Conservation (phyloP, 2,888 invertebrate genomes). For the Fissipunctia ypsillon region DNA sequence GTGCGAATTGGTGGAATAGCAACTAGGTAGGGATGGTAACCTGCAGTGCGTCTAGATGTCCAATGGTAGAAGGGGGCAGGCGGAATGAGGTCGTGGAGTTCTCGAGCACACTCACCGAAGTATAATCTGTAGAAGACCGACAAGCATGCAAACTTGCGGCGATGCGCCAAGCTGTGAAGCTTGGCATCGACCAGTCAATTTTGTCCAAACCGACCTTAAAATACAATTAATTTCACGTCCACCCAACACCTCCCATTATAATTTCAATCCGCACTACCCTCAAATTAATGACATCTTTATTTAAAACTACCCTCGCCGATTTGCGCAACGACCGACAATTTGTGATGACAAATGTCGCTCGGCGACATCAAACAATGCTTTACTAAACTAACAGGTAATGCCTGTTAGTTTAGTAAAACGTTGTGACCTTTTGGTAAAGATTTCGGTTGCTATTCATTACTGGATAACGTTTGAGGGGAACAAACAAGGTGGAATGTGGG, state of each 20-base stretch:
- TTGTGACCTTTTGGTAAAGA: conserved; percentile 34
- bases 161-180: too few species aligned
- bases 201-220: not conserved
- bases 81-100: too few species aligned
- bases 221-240: not conserved
- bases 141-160: too few species aligned
- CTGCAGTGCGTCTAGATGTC: too few species aligned
- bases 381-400: conserved; percentile 58
- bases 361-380: conserved; percentile 51
- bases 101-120: too few species aligned
- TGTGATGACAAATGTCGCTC: conserved; percentile 29
- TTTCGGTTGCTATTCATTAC: not conserved
- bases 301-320: conserved; percentile 24
- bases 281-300: conserved; percentile 29
- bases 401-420: too few species aligned
- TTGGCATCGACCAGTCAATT: too few species aligned
- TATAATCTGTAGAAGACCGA: too few species aligned
- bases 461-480: not conserved
- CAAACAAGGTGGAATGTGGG: not conserved
- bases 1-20: too few species aligned
- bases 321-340: conserved; percentile 40
- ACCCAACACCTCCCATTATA: not conserved
- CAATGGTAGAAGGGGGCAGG: too few species aligned
- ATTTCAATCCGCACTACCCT: conserved; percentile 5
- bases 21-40: too few species aligned